phyloP scores from a whole-genome alignment of 2,797 vertebrate species.

The Liparis tanakae region DNA sequence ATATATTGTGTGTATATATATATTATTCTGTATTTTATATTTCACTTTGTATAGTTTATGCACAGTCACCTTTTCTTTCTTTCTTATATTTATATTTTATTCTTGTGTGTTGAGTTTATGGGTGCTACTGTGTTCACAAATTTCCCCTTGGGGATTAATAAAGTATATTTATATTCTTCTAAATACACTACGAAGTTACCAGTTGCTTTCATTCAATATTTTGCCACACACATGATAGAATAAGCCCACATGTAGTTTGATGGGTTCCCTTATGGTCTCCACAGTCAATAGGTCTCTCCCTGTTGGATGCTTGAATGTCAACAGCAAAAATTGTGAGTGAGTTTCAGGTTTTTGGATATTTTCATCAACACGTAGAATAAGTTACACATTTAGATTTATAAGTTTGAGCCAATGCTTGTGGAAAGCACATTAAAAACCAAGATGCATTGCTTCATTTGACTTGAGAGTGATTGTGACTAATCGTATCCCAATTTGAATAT shows the following conservation, averaged over 20 bases:
- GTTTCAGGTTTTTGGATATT: not conserved
- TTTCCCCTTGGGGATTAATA: too few relatives aligned
- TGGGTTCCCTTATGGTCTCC: not conserved
- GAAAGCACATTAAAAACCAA: not conserved
- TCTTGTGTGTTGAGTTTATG: too few relatives aligned
- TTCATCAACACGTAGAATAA: not conserved
- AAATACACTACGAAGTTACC: slow-evolving; percentile 8
- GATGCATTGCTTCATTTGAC: not conserved
- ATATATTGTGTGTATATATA: too few relatives aligned
- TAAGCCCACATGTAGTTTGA: not conserved
- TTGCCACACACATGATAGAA: not conserved
- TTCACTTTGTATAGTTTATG: too few relatives aligned
- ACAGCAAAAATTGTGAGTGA: not conserved
- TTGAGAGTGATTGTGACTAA: not conserved
- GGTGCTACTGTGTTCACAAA: too few relatives aligned
- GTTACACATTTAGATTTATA: not conserved
- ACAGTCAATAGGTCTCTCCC: not conserved
- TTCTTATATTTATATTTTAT: too few relatives aligned
- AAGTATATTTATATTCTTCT: too few relatives aligned
- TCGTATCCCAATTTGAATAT: not conserved
- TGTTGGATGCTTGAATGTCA: not conserved
- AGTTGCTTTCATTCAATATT: slow-evolving; percentile 11
- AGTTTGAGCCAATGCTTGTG: not conserved
- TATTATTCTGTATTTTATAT: too few relatives aligned
- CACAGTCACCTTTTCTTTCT: too few relatives aligned